These are phyloP conservation scores for Leucoma salicis DNA, from an alignment of 2,888 invertebrate genomes.

Conservation along the genomic window DNA sequence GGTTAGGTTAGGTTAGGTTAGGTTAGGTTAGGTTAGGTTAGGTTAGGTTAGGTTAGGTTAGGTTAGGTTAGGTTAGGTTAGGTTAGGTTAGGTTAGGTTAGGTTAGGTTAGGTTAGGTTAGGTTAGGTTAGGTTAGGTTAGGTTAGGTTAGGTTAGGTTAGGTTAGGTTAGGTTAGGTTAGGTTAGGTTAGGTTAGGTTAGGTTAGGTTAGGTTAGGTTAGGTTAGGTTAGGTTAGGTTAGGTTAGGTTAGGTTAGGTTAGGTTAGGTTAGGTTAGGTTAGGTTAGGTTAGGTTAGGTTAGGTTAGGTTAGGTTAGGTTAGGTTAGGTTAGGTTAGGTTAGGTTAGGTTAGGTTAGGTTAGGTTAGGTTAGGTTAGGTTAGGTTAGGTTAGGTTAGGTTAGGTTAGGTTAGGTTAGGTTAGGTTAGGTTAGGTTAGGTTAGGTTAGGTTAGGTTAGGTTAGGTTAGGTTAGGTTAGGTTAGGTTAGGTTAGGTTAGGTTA, in stretches of 20 bases:
- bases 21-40: constrained; percentile 3
- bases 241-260: constrained; percentile 5
- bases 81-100: constrained; percentile 7
- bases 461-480: constrained; percentile 18
- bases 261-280: constrained; percentile 11
- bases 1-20: constrained; percentile 6
- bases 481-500: constrained; percentile 18
- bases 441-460: constrained; percentile 16
- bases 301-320: constrained; percentile 13
- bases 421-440: constrained; percentile 17
- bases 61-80: constrained; percentile 16
- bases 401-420: constrained; percentile 18
- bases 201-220: constrained; percentile 14
- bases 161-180: constrained; percentile 17
- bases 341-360: constrained; percentile 14
- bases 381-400: constrained; percentile 14
- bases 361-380: constrained; percentile 16
- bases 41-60: constrained; percentile 13
- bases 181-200: constrained; percentile 16
- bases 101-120: constrained; percentile 13
- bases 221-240: constrained; percentile 11
- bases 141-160: constrained; percentile 13
- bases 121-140: constrained; percentile 12
- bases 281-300: constrained; percentile 15
- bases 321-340: constrained; percentile 17